Percentiles rank a stretch among this genome's conserved stretches.
phyloP scores from a whole-genome alignment of 1,140 invertebrate genomes.

The Melitaea cinxia region DNA sequence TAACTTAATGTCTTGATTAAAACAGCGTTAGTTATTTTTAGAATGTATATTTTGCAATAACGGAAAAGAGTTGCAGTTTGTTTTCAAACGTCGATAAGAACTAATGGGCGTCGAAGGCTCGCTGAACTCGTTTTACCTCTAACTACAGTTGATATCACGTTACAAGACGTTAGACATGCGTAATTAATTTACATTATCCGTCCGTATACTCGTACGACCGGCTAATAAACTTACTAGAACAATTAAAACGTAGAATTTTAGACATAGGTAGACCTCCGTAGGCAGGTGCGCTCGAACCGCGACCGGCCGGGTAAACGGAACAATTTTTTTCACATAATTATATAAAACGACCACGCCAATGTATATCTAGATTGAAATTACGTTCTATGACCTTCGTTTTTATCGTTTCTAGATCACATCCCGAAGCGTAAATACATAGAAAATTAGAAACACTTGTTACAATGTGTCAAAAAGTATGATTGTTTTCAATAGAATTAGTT shows the following conservation, averaged over 20 bases:
- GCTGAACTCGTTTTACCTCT: constrained; percentile 30
- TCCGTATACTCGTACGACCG: not conserved
- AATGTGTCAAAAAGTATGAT: constrained; percentile 75
- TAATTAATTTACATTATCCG: constrained; percentile 45
- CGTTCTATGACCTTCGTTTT: constrained; percentile 68
- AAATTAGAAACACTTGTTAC: constrained; percentile 76
- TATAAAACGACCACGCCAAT: constrained; percentile 72
- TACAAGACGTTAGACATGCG: constrained; percentile 48
- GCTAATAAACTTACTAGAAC: not conserved
- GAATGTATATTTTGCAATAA: constrained; percentile 36
- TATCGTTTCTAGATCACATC: constrained; percentile 36
- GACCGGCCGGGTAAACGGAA: constrained; percentile 59
- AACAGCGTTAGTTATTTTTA: constrained; percentile 39
- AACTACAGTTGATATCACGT: constrained; percentile 53
- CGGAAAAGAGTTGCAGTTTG: constrained; percentile 37
- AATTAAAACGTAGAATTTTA: not conserved
- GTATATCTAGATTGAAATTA: constrained; percentile 49
- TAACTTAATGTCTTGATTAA: constrained; percentile 17
- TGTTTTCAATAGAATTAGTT: constrained; percentile 77
- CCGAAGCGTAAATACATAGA: constrained; percentile 66
- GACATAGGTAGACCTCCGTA: constrained; percentile 20
- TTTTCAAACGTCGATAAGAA: constrained; percentile 38
- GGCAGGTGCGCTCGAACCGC: constrained; percentile 49
- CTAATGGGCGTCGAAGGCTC: constrained; percentile 42
- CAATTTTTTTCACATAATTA: constrained; percentile 67